These are phyloP conservation scores for Lytechinus variegatus DNA, from an alignment of 35 echinoderm and acorn worm genomes.

Conservation along the genomic window DNA sequence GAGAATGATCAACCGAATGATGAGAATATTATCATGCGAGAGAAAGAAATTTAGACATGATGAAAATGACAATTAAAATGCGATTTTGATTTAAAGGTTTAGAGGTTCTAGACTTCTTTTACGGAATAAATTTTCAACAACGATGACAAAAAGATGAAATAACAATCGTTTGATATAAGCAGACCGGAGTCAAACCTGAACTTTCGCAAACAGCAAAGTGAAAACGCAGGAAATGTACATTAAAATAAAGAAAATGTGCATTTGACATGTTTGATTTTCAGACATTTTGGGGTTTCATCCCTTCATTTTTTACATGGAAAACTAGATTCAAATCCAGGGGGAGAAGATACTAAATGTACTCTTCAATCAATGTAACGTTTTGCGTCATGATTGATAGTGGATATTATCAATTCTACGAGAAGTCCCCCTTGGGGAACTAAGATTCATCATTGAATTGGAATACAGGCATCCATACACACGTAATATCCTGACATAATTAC, in stretches of 20 bases:
- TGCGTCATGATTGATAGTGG: not conserved
- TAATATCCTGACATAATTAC: not conserved
- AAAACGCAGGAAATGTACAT: not conserved
- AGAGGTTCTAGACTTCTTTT: no score
- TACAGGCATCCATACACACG: not conserved
- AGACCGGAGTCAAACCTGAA: not conserved
- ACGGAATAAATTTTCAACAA: no score
- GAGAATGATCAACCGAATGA: no score
- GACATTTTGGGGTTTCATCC: not conserved
- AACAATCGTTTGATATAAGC: not conserved
- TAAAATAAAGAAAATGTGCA: not conserved
- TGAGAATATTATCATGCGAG: no score
- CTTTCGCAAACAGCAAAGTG: not conserved
- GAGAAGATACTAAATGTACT: not conserved
- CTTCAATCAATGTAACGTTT: not conserved
- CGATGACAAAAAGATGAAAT: no score
- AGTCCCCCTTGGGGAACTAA: not conserved
- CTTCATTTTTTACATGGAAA: not conserved
- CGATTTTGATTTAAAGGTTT: no score
- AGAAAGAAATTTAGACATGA: no score
- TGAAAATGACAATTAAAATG: no score
- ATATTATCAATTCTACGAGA: not conserved
- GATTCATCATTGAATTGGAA: not conserved
- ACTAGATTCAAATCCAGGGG: not conserved
- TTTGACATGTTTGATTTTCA: not conserved